Percentiles rank a stretch among this genome's conserved stretches.
These are phyloP conservation scores for Orgyia antiqua DNA, from an alignment of 2,888 invertebrate genomes.

Conservation along the genomic window DNA sequence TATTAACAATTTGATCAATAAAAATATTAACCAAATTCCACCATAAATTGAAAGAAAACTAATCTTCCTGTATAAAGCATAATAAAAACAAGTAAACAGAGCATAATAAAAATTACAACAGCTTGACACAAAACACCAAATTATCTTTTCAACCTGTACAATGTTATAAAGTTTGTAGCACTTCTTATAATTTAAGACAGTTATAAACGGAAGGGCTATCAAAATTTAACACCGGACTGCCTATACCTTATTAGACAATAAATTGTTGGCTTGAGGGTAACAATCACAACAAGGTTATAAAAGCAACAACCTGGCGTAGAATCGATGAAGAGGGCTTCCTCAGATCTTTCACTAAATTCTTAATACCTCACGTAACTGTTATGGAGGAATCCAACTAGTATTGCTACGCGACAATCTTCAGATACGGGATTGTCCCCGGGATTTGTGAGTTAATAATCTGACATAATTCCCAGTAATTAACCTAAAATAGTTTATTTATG, in stretches of 20 bases:
- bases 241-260: conserved; percentile 19
- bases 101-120: no score
- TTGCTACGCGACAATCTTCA: conserved; percentile 23
- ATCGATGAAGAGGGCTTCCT: conserved; percentile 39
- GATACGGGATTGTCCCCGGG: conserved; percentile 24
- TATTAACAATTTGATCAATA: no score
- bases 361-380: conserved; percentile 76
- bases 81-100: no score
- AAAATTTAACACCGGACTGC: conserved; percentile 19
- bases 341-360: conserved; percentile 65
- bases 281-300: conserved; percentile 36
- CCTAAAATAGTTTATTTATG: no score
- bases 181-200: conserved; percentile 20
- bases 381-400: conserved; percentile 53
- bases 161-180: conserved; percentile 12
- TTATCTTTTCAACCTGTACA: conserved; percentile 1
- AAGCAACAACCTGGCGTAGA: conserved; percentile 25
- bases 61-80: no score
- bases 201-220: conserved; percentile 10
- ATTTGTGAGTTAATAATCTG: conserved; percentile 6
- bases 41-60: no score
- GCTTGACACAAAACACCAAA: conserved; percentile 3
- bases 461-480: no score
- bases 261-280: conserved; percentile 25
- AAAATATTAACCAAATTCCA: no score